Percentiles rank a stretch among this genome's conserved stretches.
phyloP scores from a whole-genome alignment of 2,113 vertebrate species.

The Pedionomus torquatus region DNA sequence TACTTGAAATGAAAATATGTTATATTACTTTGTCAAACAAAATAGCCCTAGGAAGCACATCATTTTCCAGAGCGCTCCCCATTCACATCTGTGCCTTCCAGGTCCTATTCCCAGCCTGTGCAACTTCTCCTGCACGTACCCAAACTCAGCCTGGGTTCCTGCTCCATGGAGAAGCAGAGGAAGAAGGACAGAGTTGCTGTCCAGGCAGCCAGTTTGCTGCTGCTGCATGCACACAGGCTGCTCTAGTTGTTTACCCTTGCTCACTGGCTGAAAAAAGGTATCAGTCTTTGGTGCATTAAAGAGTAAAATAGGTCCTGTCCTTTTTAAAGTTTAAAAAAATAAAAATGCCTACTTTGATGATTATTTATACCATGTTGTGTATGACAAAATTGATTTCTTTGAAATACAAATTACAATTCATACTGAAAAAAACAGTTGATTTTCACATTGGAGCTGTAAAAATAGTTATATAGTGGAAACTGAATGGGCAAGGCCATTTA shows the following conservation, averaged over 20 bases:
- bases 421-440: not conserved
- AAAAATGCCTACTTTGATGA: not conserved
- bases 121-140: rapidly evolving
- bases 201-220: not conserved
- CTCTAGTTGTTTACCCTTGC: not conserved
- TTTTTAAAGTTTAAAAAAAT: not conserved
- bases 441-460: not conserved
- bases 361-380: not conserved
- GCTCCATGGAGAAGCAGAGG: not conserved
- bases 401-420: not conserved
- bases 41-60: not conserved
- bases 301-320: not conserved
- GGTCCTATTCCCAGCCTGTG: not conserved
- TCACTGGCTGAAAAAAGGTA: not conserved
- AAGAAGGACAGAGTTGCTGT: not conserved
- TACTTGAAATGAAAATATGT: not conserved
- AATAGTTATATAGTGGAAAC: not conserved
- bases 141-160: not conserved
- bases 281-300: not conserved
- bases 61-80: not conserved
- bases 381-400: not conserved
- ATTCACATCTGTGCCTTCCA: not conserved
- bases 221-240: not conserved
- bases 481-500: not conserved
- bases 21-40: not conserved